A percentile compares a stretch with the other conserved stretches of the same genome.
These are phyloP conservation scores for Sylvietta virens DNA, from an alignment of 2,113 vertebrate genomes.

Conservation along the genomic window DNA sequence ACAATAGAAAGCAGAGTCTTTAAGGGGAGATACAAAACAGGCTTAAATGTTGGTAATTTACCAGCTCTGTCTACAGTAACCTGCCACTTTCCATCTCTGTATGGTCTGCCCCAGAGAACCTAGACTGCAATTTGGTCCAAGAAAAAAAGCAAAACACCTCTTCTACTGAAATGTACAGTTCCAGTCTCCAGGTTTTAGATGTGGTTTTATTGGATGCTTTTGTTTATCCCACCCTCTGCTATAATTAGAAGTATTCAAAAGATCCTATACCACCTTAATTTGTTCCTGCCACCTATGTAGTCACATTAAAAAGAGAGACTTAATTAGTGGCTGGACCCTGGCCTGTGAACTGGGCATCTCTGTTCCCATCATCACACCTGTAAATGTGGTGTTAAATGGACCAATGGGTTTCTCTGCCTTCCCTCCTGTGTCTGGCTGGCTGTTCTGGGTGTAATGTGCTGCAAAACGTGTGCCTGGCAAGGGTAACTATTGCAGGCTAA, in stretches of 20 bases:
- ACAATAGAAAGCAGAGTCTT: neutral
- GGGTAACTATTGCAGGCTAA: neutral
- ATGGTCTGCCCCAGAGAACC: neutral
- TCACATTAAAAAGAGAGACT: neutral
- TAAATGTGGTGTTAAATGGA: neutral
- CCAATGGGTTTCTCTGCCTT: neutral
- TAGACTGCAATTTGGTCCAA: neutral
- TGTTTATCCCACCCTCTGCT: neutral
- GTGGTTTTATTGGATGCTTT: neutral
- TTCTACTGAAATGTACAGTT: neutral
- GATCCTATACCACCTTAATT: neutral
- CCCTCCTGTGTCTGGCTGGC: neutral
- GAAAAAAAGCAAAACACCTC: fast-evolving
- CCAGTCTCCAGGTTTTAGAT: neutral
- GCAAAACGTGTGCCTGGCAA: neutral
- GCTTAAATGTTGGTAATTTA: neutral
- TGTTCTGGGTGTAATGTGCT: neutral
- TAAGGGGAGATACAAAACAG: neutral
- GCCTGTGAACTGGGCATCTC: neutral
- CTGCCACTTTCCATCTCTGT: neutral
- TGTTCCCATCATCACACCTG: neutral
- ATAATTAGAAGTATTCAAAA: neutral
- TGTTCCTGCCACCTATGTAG: neutral
- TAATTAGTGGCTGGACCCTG: neutral
- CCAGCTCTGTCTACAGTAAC: neutral